A percentile compares a stretch with the other conserved stretches of the same genome.
Evolutionary conservation across 2,113 vertebrate genomes (phyloP).

Genomic region (Origma solitaria): DNA sequence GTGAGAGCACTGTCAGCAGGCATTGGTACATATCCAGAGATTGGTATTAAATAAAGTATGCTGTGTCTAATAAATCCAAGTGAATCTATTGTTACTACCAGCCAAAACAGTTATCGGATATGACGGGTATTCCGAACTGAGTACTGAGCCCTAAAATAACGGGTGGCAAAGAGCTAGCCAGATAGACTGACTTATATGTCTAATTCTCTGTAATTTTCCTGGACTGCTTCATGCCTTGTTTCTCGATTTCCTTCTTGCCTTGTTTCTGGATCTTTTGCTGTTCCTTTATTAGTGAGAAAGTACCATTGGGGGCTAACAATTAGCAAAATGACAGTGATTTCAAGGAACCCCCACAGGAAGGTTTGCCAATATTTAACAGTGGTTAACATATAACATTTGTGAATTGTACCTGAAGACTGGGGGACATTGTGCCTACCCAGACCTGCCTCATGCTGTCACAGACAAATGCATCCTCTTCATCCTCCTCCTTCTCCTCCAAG

Average conservation of each 20-base stretch:
- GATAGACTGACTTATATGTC: not conserved
- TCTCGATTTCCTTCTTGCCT: not conserved
- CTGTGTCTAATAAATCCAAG: not conserved
- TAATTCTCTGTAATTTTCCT: not conserved
- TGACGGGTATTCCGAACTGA: not conserved
- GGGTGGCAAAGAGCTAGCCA: not conserved
- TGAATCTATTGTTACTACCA: not conserved
- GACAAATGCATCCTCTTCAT: not conserved
- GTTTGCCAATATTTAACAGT: not conserved
- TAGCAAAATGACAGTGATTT: not conserved
- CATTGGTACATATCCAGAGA: not conserved
- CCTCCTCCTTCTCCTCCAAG: not conserved
- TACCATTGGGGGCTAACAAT: not conserved
- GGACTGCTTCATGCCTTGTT: not conserved
- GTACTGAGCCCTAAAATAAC: not conserved
- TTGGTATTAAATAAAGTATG: not conserved
- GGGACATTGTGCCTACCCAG: not conserved
- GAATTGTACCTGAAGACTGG: not conserved
- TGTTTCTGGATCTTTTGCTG: not conserved
- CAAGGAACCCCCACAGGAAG: not conserved
- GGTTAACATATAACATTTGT: not conserved
- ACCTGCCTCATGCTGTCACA: not conserved
- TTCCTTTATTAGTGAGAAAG: not conserved
- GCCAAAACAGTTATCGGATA: not conserved
- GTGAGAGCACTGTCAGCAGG: not conserved